A percentile compares a stretch with the other conserved stretches of the same genome.
Evolutionary conservation across 2,888 invertebrate species (phyloP).

Genomic region (Argyra leucocephala): DNA sequence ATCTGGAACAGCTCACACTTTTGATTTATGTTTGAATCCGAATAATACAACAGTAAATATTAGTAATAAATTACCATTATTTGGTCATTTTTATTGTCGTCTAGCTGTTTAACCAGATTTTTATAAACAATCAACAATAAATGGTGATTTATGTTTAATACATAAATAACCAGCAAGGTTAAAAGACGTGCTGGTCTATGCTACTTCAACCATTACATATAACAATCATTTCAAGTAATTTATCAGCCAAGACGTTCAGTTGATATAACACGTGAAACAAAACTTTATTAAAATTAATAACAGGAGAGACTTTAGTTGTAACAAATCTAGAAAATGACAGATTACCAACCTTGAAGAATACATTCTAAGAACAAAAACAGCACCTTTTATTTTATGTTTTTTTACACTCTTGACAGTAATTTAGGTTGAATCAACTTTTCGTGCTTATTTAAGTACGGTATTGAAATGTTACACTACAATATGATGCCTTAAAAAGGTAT

Average conservation of each 20-base stretch:
- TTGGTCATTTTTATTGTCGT: constrained; percentile 58
- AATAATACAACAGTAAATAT: constrained; percentile 29
- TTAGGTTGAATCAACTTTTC: no score
- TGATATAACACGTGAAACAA: constrained; percentile 31
- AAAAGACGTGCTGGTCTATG: constrained; percentile 21
- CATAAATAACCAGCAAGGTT: constrained; percentile 24
- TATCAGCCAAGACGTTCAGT: constrained; percentile 34
- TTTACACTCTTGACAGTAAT: no score
- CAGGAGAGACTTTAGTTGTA: constrained; percentile 20
- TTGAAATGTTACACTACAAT: no score
- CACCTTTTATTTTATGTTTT: no score
- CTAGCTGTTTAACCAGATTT: constrained; percentile 53
- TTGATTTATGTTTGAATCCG: constrained; percentile 44
- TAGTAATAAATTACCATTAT: constrained; percentile 49
- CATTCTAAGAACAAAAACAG: constrained; percentile 22
- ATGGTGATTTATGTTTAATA: constrained; percentile 28
- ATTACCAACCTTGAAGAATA: constrained; percentile 22
- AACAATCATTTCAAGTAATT: constrained; percentile 28
- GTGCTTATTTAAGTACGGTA: no score
- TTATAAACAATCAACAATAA: constrained; percentile 44
- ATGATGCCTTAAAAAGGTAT: constrained; percentile 42
- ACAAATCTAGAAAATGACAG: constrained; percentile 24
- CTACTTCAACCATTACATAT: constrained; percentile 44
- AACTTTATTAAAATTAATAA: constrained; percentile 22
- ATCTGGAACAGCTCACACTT: constrained; percentile 49